Conservation (phyloP, 2,797 vertebrate species). For the Toxotes lorentzi region DNA sequence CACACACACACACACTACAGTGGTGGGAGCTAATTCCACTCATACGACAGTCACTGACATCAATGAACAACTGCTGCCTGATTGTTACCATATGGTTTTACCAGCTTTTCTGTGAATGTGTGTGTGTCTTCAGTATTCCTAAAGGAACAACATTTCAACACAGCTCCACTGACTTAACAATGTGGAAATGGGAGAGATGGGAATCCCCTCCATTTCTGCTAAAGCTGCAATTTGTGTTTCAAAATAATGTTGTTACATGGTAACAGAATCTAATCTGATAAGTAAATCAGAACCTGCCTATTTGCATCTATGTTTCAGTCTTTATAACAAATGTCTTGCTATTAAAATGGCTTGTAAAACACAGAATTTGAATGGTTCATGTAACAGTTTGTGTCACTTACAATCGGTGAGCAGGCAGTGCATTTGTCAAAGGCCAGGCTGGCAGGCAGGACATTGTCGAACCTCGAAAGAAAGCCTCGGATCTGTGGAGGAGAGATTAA, state of each 20-base stretch:
- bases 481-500: conserved; percentile 86
- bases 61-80: conserved; percentile 80
- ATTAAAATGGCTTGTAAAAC: conserved; percentile 1
- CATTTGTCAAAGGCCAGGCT: conserved; percentile 99
- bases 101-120: conserved; percentile 43
- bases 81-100: conserved; percentile 82
- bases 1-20: conserved; percentile 28
- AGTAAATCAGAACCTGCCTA: conserved; percentile 19
- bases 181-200: conserved; percentile 60
- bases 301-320: background rate
- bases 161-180: conserved; percentile 60
- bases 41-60: conserved; percentile 82
- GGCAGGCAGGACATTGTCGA: conserved; percentile 98
- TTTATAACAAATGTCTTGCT: background rate
- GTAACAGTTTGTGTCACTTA: conserved; percentile 79
- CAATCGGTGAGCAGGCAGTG: conserved; percentile 95
- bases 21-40: conserved; percentile 75
- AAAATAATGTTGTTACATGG: conserved; percentile 53
- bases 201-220: conserved; percentile 71
- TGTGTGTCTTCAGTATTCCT: conserved; percentile 62
- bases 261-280: conserved; percentile 36
- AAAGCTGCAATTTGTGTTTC: conserved; percentile 63
- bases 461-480: conserved; percentile 96
- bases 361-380: background rate
- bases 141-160: conserved; percentile 75